Evolutionary conservation across 2,113 vertebrate genomes (phyloP), one percentile per base, ranked within the genome.

Genomic region (Neofelis nebulosa): DNA sequence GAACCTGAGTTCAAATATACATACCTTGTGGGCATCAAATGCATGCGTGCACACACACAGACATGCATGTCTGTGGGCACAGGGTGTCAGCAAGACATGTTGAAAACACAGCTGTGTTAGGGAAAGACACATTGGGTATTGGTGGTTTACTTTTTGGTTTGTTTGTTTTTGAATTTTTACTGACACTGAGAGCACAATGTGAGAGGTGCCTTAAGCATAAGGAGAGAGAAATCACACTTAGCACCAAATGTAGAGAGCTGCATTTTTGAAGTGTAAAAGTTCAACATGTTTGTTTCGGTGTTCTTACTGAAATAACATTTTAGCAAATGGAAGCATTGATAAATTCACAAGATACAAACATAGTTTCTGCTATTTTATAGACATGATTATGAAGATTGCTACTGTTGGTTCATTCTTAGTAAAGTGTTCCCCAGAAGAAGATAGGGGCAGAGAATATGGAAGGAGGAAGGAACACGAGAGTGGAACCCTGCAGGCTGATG

Each of bases 101-200:
- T 65, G 21, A 25, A 92, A 81, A 65, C 41, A 27, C 65, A 52
- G 19, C 12, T 13, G 12, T 11, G 2, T 38, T 27, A 52, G 33
- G 18, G 4, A 25, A 79, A 73, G 41, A 55, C 31, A 23, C 7
- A 1, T 50, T 16, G 65, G 76, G 2, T n/a, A 19, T 27, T 27
- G 14, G 15, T 55, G 11, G n/a, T 79, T 21, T 52, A 25, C 45
- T 16, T 78, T 76, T 73, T 68, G 13, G 29, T 31, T 31, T 76
- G 11, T 13, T 38, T 23, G 1, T 41, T 41, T 74, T 74, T 86
- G 93, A 57, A 91, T 61, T 94, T 82, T 95, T 91, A 82, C 31
- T 41, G 55, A 68, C 48, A 41, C 38, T 82, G 89, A 95, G 31
- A 89, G 71, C 18, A 91, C 78, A 93, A 76, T 57, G 66, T 84